These are phyloP conservation scores for Meda fulgida DNA, from an alignment of 2,797 vertebrate genomes.

Conservation along the genomic window DNA sequence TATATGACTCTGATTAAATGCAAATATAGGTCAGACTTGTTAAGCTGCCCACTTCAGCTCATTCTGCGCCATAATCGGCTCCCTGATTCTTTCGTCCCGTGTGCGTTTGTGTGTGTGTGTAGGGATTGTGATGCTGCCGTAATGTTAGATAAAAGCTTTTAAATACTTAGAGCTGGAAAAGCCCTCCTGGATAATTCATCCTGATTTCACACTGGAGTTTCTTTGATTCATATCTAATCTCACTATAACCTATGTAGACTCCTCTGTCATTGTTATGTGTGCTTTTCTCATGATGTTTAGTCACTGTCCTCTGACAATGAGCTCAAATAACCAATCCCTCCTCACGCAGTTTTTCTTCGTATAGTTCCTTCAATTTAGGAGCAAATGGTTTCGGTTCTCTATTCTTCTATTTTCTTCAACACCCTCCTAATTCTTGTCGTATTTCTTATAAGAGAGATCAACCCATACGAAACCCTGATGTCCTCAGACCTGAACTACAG, in stretches of 20 bases:
- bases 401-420: not conserved
- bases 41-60: constrained; percentile 68
- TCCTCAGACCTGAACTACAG: not conserved
- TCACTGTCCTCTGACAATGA: constrained; percentile 5
- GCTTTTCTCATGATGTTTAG: constrained; percentile 7
- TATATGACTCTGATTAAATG: constrained; percentile 69
- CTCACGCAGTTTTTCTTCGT: not conserved
- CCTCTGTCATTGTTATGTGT: not conserved
- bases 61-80: constrained; percentile 65
- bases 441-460: not conserved
- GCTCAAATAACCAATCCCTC: not conserved
- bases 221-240: not conserved
- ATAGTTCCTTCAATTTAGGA: not conserved
- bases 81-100: not conserved
- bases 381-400: constrained; percentile 8
- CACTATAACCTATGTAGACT: not conserved
- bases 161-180: constrained; percentile 19
- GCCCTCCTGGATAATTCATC: not conserved
- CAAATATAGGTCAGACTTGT: constrained; percentile 74
- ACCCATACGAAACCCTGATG: not conserved
- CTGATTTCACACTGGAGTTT: constrained; percentile 9
- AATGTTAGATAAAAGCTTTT: constrained; percentile 34
- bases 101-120: not conserved
- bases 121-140: constrained; percentile 46
- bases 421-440: not conserved